Evolutionary conservation across 2,113 vertebrate species (phyloP), one percentile per base, ranked within the genome.

Genomic region (Microtus ochrogaster): DNA sequence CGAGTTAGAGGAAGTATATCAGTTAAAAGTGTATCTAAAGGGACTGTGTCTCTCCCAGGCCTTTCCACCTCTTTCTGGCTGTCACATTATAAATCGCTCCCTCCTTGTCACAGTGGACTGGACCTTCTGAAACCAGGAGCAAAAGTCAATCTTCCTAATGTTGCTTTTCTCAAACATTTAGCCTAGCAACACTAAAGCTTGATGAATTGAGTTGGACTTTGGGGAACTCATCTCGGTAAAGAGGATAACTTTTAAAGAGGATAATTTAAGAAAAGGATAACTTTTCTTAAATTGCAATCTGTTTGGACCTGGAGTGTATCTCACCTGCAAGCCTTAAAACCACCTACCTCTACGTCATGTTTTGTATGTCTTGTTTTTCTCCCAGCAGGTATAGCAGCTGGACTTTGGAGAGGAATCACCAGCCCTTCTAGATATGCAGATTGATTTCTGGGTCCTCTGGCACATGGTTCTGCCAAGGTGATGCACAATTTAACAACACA

Each of bases 371-470:
- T 79, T 81, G 47, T 52, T 49, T 85, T 30, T 61, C 30, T 47
- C 8, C 8, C 28, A 73, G 19, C 39, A 61, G 79, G 21, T n/a
- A 2, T 87, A 52, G 41, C 8, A 30, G 36, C 36, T 79, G 47
- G 74, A 94, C 78, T 96, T 85, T 33, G 10, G 22, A 89, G 84
- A 91, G 91, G 30, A 74, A 81, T 52, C 16, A 30, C 66, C 33
- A 52, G 41, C 3, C 2, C 14, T 92, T 92, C 44, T 90, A 49
- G 65, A 81, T 39, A 52, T 30, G n/a, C 22, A 86, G 55, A 47
- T 70, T 26, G 66, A 90, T 79, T 61, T 91, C 61, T 82, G 26
- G 36, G 21, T 68, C 65, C 66, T n/a, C 55, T 90, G 26, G 19
- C 4, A 78, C 11, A 11, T 47, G 41, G 70, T 7, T 5, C 41